Base-by-base conservation (phyloP, 2,888 invertebrate genomes). In the Vanessa cardui region DNA sequence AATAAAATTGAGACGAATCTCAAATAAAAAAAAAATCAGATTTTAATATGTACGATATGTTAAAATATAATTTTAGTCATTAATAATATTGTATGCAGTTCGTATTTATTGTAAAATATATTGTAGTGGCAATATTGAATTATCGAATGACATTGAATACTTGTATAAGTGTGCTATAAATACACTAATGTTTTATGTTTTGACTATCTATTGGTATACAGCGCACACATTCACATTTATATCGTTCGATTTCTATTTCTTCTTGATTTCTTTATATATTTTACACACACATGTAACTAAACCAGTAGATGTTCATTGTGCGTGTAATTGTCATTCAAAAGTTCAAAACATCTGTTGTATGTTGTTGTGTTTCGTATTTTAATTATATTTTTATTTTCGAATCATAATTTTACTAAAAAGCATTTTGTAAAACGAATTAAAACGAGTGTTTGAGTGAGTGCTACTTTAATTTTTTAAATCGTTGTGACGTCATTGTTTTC, bases 401-500 rank as follows among this genome's bases (percentile, higher is more conserved):
- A 62, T 61, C 49, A 66, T 54, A 60, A 58, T 50, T 71, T 71
- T 66, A 69, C 68, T 68, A 72, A 60, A 85, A 85, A 60, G 61
- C 72, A 68, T 70, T 73, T 66, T 70, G 49, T 65, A 68, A 68
- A 68, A 62, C 54, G 33, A 66, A 71, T 68, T 66, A 68, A 72
- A 69, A 80, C 76, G 77, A 76, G 79, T 79, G 83, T 72, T 79
- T 76, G 82, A 80, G 78, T 83, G 83, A 80, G 83, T 78, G 82
- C 84, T 85, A 83, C 83, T 76, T 73, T 79, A 80, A 84, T 88
- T 56, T 56, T 85, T 80, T 83, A 83, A 84, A 84, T 83, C 83
- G 76, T 83, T 86, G 92, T 94, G 94, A 94, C 94, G 94, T 94
- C 94, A 94, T 89, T 88, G 84, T 90, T 90, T 90, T 89, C 89